phyloP scores from a whole-genome alignment of 2,888 invertebrate species.

The Neelides folsomi region DNA sequence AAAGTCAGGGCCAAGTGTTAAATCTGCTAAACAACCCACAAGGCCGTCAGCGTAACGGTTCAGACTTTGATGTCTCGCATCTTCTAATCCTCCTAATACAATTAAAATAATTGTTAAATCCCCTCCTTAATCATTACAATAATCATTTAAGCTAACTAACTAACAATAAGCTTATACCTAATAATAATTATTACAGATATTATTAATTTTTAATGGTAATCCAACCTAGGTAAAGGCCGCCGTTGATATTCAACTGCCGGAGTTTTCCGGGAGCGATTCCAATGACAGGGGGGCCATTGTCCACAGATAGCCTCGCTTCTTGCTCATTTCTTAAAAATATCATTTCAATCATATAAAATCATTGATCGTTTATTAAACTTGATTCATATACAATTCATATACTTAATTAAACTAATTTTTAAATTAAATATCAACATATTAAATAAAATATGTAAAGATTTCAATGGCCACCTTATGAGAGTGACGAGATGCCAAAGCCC shows the following conservation, averaged over 20 bases:
- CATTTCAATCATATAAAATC: background rate
- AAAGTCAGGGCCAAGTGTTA: conserved; percentile 65
- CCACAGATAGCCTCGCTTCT: conserved; percentile 75
- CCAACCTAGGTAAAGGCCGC: conserved; percentile 74
- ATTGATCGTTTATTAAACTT: no score
- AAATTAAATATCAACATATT: no score
- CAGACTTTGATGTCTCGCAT: conserved; percentile 47
- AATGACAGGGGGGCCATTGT: conserved; percentile 66
- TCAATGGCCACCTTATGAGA: conserved; percentile 54
- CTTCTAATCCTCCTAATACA: conserved; percentile 67
- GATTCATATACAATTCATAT: no score
- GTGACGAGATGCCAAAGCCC: conserved; percentile 71
- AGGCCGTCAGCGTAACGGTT: conserved; percentile 58
- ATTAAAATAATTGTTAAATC: conserved; percentile 21
- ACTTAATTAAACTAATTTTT: no score
- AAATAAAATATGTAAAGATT: background rate
- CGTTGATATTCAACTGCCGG: conserved; percentile 70
- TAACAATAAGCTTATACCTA: no score
- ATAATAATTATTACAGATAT: no score
- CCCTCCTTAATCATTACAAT: background rate
- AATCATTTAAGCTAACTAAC: no score
- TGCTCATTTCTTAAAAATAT: conserved; percentile 58
- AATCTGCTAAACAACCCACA: conserved; percentile 68
- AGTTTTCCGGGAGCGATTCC: conserved; percentile 72
- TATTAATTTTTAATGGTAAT: background rate